These are phyloP conservation scores for Rhizoglyphus robini DNA, from an alignment of 1,140 invertebrate genomes.

Conservation along the genomic window DNA sequence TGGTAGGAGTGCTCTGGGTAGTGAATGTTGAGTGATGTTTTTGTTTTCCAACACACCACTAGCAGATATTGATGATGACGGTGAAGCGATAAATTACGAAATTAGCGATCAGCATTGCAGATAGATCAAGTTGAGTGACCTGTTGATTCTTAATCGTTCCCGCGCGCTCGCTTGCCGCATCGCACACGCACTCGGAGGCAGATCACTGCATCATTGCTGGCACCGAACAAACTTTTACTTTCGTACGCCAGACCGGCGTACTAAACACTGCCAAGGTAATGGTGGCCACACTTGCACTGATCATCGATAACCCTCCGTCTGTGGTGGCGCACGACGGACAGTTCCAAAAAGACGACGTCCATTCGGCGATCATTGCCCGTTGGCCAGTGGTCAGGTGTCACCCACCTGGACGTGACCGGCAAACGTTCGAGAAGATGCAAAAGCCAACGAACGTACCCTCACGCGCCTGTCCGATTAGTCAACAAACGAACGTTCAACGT, in stretches of 20 bases:
- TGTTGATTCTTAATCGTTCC: background rate
- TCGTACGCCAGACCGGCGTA: background rate
- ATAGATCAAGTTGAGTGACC: constrained; percentile 16
- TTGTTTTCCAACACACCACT: background rate
- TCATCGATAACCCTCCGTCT: background rate
- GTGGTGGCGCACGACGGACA: background rate
- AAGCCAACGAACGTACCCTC: no score
- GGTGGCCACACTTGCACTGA: background rate
- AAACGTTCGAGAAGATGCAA: no score
- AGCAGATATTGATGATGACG: background rate
- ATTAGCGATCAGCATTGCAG: background rate
- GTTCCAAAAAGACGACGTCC: background rate
- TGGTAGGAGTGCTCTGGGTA: no score
- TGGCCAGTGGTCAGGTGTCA: background rate
- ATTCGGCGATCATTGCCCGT: background rate
- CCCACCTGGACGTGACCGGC: no score
- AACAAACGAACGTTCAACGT: no score
- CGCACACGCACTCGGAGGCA: background rate
- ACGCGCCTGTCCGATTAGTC: no score
- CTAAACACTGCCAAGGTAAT: background rate
- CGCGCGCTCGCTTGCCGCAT: background rate
- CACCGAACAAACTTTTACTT: no score
- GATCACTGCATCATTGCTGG: background rate
- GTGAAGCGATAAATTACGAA: constrained; percentile 9
- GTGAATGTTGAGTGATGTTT: background rate